These are phyloP conservation scores for Agrotis segetum DNA, from an alignment of 2,888 invertebrate genomes.

Conservation along the genomic window DNA sequence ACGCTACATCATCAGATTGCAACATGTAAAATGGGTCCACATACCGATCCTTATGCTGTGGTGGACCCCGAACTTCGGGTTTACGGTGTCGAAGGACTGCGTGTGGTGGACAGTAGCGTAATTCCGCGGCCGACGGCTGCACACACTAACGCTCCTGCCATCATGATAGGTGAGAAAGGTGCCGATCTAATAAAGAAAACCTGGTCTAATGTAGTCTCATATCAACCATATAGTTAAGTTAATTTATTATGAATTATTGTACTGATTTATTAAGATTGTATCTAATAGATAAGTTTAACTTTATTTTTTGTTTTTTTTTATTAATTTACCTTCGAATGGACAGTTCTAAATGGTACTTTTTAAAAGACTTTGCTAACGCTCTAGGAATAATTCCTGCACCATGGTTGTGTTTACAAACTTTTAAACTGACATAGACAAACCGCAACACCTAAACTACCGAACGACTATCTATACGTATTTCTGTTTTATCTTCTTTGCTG, in stretches of 20 bases:
- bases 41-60: slow-evolving; percentile 91
- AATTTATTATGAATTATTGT: slow-evolving; percentile 31
- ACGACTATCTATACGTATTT: no score
- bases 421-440: not conserved
- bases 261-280: slow-evolving; percentile 29
- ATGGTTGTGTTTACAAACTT: not conserved
- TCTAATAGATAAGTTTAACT: slow-evolving; percentile 31
- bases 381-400: not conserved
- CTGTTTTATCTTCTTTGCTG: no score
- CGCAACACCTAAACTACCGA: not conserved
- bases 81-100: slow-evolving; percentile 91
- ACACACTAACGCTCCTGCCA: slow-evolving; percentile 92
- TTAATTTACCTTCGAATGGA: slow-evolving; percentile 1
- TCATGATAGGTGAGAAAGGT: slow-evolving; percentile 94
- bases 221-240: slow-evolving; percentile 37
- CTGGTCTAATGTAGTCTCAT: slow-evolving; percentile 82
- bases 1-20: slow-evolving; percentile 92
- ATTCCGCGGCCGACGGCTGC: slow-evolving; percentile 92
- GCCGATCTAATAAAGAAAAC: slow-evolving; percentile 92
- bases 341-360: not conserved
- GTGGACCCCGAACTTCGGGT: slow-evolving; percentile 92
- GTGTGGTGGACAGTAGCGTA: slow-evolving; percentile 93
- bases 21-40: slow-evolving; percentile 94
- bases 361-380: no score
- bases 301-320: not conserved